Evolutionary conservation across 2,797 vertebrate species (phyloP).

Genomic region (Lepus oiostolus): DNA sequence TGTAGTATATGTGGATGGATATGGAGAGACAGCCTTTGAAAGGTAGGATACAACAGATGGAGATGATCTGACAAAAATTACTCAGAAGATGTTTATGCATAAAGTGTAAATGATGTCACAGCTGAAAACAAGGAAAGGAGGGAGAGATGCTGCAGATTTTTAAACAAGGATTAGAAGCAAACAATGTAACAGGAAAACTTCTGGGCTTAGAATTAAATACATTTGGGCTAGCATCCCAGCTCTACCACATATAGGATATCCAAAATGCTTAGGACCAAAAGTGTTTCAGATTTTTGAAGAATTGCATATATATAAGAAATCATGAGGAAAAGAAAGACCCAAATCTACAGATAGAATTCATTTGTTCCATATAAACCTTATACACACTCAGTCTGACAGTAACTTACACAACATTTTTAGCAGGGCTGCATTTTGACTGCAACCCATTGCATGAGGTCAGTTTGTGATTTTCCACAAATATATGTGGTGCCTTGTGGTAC

Average conservation of each 20-base stretch:
- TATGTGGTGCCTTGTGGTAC: too few relatives aligned
- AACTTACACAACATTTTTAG: too few relatives aligned
- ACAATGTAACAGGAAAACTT: neutral
- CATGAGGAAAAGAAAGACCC: too few relatives aligned
- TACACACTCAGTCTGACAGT: too few relatives aligned
- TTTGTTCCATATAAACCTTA: too few relatives aligned
- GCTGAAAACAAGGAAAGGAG: neutral
- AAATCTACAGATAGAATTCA: too few relatives aligned
- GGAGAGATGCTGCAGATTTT: neutral
- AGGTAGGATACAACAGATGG: neutral
- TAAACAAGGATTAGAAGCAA: neutral
- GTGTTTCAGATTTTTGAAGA: too few relatives aligned
- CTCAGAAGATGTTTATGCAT: neutral
- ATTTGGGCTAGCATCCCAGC: neutral
- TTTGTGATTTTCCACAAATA: too few relatives aligned
- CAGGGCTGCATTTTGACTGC: too few relatives aligned
- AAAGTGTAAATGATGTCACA: neutral
- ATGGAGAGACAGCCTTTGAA: neutral
- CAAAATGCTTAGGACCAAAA: too few relatives aligned
- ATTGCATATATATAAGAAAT: too few relatives aligned
- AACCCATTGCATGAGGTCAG: too few relatives aligned
- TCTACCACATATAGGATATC: neutral
- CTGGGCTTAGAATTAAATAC: conserved; percentile 40
- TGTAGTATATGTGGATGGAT: neutral
- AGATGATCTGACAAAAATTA: neutral